Evolutionary conservation across 2,797 vertebrate species (phyloP), one percentile per base, ranked within the genome.

Genomic region (Chiloscyllium punctatum): DNA sequence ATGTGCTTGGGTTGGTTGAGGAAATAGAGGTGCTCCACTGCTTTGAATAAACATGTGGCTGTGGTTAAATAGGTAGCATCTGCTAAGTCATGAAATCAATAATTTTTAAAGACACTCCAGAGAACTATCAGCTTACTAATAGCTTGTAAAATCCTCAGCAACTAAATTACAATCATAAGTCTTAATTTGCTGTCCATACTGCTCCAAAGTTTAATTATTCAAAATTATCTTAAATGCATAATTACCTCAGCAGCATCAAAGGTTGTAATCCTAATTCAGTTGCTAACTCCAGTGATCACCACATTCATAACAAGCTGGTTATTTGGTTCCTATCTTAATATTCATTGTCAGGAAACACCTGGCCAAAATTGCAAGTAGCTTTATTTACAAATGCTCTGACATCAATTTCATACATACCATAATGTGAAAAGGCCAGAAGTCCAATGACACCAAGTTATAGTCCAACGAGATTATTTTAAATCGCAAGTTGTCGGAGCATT

Each of bases 201-300:
- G 11, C 53, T 90, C 87, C n/a, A 62, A 90, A 33, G 87, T 90
- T 90, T 15, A 90, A n/a, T 21, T 68, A 92, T 92, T 92, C n/a
- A 66, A 92, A 92, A 68, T 68, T 92, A 68, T 2, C 25, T 92
- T 68, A 23, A 69, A 92, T 42, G n/a, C 69, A 42, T 42, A 42
- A 92, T 68, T 92, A 66, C n/a, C 62, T 68, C 62, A 4, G n/a
- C 21, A 23, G n/a, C 42, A 21, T 69, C 42, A n/a, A 21, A 92
- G 0, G 37, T 11, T 68, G 7, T 23, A 68, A n/a, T 21, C 2
- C 62, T 68, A 16, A 33, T n/a, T 92, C 62, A 42, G 7, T 69
- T 33, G 23, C 62, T 42, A 42, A 68, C 57, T 69, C 66, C 90
- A 69, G 33, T 92, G 37, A 92, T 92, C 90, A 69, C 16, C 62